phyloP scores from a whole-genome alignment of 2,113 vertebrate genomes.

The Machaerirhynchus nigripectus region DNA sequence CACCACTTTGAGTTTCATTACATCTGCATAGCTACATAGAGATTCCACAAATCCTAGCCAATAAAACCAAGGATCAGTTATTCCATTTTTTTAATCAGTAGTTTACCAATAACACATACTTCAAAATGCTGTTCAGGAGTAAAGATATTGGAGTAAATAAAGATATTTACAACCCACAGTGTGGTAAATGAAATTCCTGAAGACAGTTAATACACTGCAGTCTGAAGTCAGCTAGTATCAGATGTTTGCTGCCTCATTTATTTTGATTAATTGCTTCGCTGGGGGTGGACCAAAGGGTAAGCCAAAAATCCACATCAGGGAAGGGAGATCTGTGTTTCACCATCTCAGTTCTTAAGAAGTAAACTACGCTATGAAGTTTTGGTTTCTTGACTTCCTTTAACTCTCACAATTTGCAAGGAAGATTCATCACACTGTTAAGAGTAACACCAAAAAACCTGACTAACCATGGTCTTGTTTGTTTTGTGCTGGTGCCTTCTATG shows the following conservation, averaged over 20 bases:
- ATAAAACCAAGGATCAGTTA: neutral
- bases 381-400: neutral
- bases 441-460: neutral
- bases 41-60: neutral
- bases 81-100: neutral
- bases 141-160: neutral
- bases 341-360: neutral
- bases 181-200: neutral
- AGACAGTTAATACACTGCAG: neutral
- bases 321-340: neutral
- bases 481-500: neutral
- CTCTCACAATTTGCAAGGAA: neutral
- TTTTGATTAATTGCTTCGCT: slow-evolving; percentile 40
- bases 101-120: neutral
- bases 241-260: slow-evolving; percentile 45
- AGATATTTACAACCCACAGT: neutral
- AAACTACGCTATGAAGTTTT: neutral
- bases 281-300: neutral
- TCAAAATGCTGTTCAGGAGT: neutral
- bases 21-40: neutral
- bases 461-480: neutral
- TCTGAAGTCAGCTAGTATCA: slow-evolving; percentile 19
- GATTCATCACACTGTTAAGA: neutral
- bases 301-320: neutral
- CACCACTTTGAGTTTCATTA: neutral